These are phyloP conservation scores for Merodon equestris DNA, from an alignment of 2,888 invertebrate species.

Conservation along the genomic window DNA sequence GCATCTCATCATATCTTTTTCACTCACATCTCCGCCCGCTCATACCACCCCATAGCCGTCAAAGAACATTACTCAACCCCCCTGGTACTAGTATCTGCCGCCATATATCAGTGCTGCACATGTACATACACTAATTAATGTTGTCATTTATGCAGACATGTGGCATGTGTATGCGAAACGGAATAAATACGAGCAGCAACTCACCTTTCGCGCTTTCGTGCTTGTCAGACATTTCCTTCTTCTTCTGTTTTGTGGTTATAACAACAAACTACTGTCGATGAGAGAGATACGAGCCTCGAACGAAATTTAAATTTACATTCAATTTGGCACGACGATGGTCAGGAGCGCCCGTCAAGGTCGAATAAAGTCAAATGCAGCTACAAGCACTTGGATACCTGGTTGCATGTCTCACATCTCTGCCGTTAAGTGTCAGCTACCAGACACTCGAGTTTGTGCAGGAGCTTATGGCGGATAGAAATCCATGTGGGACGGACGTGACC, in stretches of 20 bases:
- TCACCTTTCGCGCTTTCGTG: not conserved
- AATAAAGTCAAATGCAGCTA: too few species aligned
- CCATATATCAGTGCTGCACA: not conserved
- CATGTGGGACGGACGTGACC: too few species aligned
- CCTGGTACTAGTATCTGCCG: not conserved
- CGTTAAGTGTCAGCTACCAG: too few species aligned
- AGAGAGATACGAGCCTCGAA: not conserved
- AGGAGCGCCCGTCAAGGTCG: not conserved
- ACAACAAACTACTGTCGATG: too few species aligned
- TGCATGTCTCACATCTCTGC: too few species aligned
- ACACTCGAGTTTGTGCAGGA: too few species aligned
- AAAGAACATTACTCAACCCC: not conserved
- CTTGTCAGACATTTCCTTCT: slow-evolving; percentile 7
- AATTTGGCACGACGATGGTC: too few species aligned
- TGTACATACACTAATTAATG: slow-evolving; percentile 1
- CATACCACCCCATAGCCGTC: not conserved
- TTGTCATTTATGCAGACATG: slow-evolving; percentile 2
- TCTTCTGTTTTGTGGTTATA: not conserved
- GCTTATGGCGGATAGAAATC: too few species aligned
- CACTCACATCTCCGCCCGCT: not conserved
- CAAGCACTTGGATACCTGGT: too few species aligned
- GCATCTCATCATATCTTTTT: not conserved
- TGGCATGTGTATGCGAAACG: not conserved
- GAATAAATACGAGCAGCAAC: not conserved
- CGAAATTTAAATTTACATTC: slow-evolving; percentile 34